Evolutionary conservation across 2,888 invertebrate species (phyloP).

Genomic region (Alviniconcha strummeri): DNA sequence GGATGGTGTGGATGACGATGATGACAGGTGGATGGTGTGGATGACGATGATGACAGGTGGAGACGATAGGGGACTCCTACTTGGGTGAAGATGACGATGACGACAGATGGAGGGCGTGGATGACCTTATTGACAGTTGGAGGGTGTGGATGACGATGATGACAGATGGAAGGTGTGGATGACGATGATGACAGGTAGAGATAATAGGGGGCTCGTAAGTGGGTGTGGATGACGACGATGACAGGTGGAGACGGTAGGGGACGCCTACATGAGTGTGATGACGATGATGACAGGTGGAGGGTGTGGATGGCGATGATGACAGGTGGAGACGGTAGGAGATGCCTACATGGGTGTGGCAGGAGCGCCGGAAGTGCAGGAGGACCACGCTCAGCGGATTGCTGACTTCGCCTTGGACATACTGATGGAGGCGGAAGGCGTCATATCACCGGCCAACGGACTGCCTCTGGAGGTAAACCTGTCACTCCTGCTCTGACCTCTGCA

Average conservation of each 20-base stretch:
- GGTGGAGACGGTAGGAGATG: too few species aligned
- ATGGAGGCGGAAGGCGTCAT: slow-evolving; percentile 50
- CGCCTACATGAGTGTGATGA: slow-evolving; percentile 51
- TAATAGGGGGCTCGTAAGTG: too few species aligned
- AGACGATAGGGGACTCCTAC: too few species aligned
- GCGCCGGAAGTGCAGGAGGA: slow-evolving; percentile 52
- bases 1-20: too few species aligned
- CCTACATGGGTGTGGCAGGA: slow-evolving; percentile 62
- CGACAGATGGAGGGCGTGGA: not conserved
- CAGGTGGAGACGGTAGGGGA: too few species aligned
- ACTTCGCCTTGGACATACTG: slow-evolving; percentile 66
- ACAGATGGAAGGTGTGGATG: not conserved
- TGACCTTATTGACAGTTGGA: not conserved
- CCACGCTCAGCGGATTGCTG: slow-evolving; percentile 62
- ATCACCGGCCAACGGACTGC: slow-evolving; percentile 58
- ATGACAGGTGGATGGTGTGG: too few species aligned
- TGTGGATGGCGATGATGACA: not conserved
- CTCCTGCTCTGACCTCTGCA: too few species aligned
- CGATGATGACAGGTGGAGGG: not conserved
- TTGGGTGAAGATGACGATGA: not conserved
- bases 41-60: not conserved
- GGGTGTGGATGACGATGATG: not conserved
- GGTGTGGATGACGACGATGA: not conserved
- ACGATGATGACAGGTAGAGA: not conserved
- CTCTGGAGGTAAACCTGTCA: slow-evolving; percentile 50